phyloP scores from a whole-genome alignment of 2,113 vertebrate genomes.

The Psettodes erumei region DNA sequence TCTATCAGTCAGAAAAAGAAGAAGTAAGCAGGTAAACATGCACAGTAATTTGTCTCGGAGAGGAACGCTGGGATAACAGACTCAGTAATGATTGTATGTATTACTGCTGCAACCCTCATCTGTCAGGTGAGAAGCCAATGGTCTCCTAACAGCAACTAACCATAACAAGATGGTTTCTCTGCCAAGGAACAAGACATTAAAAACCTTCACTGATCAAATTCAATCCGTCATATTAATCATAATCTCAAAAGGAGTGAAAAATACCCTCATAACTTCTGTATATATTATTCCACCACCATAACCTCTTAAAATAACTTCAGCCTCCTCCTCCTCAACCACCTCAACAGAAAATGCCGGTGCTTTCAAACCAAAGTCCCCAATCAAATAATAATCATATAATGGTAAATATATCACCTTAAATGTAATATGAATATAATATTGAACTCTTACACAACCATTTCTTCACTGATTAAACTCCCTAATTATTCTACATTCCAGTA shows the following conservation, averaged over 20 bases:
- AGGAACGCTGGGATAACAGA: conserved; percentile 1
- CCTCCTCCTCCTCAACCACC: neutral
- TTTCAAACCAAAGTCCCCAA: neutral
- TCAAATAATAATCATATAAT: conserved; percentile 1
- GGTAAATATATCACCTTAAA: neutral
- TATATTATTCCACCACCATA: conserved; percentile 12
- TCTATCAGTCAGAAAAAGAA: conserved; percentile 12
- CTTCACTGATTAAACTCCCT: conserved; percentile 2
- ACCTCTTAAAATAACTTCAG: neutral
- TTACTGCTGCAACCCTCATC: conserved; percentile 19
- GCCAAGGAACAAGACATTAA: neutral
- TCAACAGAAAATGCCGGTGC: neutral
- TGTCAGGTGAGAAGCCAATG: neutral
- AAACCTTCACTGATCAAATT: neutral
- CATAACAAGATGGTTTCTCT: neutral
- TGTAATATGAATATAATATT: neutral
- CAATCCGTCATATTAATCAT: conserved; percentile 15
- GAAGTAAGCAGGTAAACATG: conserved; percentile 50
- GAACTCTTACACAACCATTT: neutral
- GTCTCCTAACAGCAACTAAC: neutral
- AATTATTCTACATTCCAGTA: conserved; percentile 9
- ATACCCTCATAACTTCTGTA: neutral
- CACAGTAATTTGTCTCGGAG: conserved; percentile 9
- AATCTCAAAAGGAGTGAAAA: neutral
- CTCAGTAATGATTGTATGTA: conserved; percentile 6